Percentiles rank a stretch among this genome's conserved stretches.
These are phyloP conservation scores for Ormyrus thymus DNA, from an alignment of 2,888 invertebrate species.

Conservation along the genomic window DNA sequence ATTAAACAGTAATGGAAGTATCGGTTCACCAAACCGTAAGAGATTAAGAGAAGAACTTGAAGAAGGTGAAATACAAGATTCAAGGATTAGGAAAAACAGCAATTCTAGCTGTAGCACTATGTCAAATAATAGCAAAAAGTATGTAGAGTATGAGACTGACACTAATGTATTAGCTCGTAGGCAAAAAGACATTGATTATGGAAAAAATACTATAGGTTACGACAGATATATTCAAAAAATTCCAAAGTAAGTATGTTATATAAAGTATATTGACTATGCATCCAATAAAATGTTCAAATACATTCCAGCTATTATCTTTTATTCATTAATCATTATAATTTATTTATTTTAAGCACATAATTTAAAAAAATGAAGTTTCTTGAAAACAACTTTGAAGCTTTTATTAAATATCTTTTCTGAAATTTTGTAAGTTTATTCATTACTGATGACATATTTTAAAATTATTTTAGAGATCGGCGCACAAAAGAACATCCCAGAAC, in stretches of 20 bases:
- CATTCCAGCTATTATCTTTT: background rate
- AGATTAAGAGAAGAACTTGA: slow-evolving; percentile 62
- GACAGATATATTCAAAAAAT: slow-evolving; percentile 83
- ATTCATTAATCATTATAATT: slow-evolving; percentile 10
- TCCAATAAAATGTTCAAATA: background rate
- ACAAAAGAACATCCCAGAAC: slow-evolving; percentile 88
- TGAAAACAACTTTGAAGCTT: slow-evolving; percentile 10
- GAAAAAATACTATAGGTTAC: slow-evolving; percentile 93
- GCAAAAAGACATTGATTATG: slow-evolving; percentile 96
- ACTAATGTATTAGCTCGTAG: slow-evolving; percentile 83
- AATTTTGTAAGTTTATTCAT: too few species aligned
- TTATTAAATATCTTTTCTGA: slow-evolving; percentile 21
- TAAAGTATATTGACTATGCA: background rate
- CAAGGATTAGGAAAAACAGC: slow-evolving; percentile 66
- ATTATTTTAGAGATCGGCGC: slow-evolving; percentile 78
- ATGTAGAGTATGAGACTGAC: slow-evolving; percentile 82
- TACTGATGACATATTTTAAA: too few species aligned
- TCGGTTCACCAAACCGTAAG: slow-evolving; percentile 59
- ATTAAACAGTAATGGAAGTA: slow-evolving; percentile 28
- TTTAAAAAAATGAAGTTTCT: background rate
- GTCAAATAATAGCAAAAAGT: slow-evolving; percentile 63
- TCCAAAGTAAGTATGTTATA: slow-evolving; percentile 79
- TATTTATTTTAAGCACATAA: background rate
- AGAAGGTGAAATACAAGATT: slow-evolving; percentile 61
- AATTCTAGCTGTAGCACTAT: slow-evolving; percentile 69